phyloP scores from a whole-genome alignment of 2,797 vertebrate genomes.

The Sebastes vulpes region DNA sequence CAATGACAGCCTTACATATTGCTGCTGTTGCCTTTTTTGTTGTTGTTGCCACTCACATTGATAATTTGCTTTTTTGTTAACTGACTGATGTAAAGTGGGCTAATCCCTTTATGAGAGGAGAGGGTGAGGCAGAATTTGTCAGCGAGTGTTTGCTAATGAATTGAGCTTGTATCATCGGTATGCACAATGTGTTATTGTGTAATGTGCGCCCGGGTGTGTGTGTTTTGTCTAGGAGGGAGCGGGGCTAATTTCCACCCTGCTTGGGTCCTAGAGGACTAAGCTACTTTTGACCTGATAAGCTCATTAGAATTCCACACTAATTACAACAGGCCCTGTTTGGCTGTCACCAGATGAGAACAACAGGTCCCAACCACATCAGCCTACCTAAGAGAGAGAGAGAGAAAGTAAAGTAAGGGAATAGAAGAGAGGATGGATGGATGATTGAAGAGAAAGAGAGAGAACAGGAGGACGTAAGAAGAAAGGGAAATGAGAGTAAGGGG shows the following conservation, averaged over 20 bases:
- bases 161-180: constrained; percentile 75
- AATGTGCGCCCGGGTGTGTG: constrained; percentile 54
- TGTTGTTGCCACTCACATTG: constrained; percentile 69
- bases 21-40: constrained; percentile 47
- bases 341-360: constrained; percentile 79
- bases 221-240: constrained; percentile 65
- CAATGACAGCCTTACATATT: constrained; percentile 61
- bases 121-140: constrained; percentile 73
- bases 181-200: constrained; percentile 79
- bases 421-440: constrained; percentile 9
- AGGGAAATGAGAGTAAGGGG: not conserved
- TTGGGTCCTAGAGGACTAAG: constrained; percentile 85
- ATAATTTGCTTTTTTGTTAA: constrained; percentile 78
- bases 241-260: constrained; percentile 82
- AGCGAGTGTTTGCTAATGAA: constrained; percentile 81
- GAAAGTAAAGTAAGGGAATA: constrained; percentile 11
- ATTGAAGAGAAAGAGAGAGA: not conserved
- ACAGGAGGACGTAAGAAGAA: not conserved
- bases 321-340: constrained; percentile 81
- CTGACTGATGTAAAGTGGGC: constrained; percentile 76
- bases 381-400: constrained; percentile 5
- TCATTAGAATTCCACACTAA: constrained; percentile 89
- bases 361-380: constrained; percentile 65
- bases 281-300: constrained; percentile 90
- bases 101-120: constrained; percentile 78